Conservation (phyloP, 2,888 invertebrate genomes). For the Chymomyza caudatula region DNA sequence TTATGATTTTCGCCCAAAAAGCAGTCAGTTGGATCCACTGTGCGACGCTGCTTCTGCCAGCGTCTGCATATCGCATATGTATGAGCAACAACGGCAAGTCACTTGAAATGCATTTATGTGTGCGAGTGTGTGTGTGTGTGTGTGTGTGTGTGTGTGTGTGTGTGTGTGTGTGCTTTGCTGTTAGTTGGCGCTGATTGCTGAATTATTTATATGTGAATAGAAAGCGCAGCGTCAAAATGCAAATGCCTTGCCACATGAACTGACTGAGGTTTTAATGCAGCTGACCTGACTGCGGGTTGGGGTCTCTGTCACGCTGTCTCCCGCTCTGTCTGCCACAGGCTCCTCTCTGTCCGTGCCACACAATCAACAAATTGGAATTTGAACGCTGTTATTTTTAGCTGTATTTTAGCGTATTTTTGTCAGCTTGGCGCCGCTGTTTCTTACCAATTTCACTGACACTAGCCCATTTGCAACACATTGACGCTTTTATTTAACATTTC, state of each 20-base stretch:
- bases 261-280: not conserved
- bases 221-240: conserved; percentile 37
- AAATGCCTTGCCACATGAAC: conserved; percentile 14
- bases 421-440: no score
- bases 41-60: no score
- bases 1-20: no score
- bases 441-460: no score
- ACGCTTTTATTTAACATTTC: conserved; percentile 22
- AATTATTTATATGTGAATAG: conserved; percentile 8
- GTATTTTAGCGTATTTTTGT: no score
- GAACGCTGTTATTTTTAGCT: not conserved
- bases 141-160: not conserved
- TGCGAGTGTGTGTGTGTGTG: not conserved
- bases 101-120: not conserved
- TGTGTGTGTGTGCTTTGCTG: no score
- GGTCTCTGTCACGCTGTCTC: not conserved
- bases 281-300: not conserved
- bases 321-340: no score
- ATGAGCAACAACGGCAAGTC: not conserved
- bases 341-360: no score
- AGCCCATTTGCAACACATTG: no score
- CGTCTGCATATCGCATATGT: not conserved
- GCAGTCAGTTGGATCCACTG: no score
- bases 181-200: not conserved
- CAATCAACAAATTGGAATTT: not conserved